Conservation (phyloP, 64 coral and sea anemone genomes). For the Stylophora pistillata region DNA sequence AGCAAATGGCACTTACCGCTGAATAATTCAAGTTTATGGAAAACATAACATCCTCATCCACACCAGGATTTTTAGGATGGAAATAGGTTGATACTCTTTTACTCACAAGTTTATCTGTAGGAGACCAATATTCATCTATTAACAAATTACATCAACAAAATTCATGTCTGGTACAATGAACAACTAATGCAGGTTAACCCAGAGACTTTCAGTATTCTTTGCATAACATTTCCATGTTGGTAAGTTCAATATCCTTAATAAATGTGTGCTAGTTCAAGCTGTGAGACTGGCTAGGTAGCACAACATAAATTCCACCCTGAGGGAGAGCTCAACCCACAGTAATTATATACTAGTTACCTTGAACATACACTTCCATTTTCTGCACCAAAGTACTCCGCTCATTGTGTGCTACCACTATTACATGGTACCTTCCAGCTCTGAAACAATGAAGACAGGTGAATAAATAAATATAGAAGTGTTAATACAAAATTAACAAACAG, state of each 20-base stretch:
- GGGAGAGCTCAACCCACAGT: too few relatives aligned
- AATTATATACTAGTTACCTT: constrained; percentile 37
- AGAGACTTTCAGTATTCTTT: too few relatives aligned
- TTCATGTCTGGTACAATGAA: too few relatives aligned
- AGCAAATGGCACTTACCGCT: neutral
- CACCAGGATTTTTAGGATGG: neutral
- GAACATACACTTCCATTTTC: constrained; percentile 36
- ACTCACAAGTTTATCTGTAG: neutral
- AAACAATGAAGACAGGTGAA: neutral
- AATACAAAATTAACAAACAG: too few relatives aligned
- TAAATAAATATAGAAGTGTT: neutral
- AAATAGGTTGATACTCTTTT: neutral
- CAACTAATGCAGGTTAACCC: too few relatives aligned
- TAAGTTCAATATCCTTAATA: too few relatives aligned
- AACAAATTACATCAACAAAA: too few relatives aligned
- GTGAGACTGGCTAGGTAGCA: too few relatives aligned
- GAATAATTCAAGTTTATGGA: constrained; percentile 21
- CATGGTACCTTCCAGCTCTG: constrained; percentile 40
- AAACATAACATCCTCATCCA: neutral
- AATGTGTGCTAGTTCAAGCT: too few relatives aligned
- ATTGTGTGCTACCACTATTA: constrained; percentile 34
- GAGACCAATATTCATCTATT: neutral
- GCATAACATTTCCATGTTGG: too few relatives aligned
- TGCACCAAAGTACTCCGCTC: constrained; percentile 35
- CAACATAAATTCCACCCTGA: too few relatives aligned